Percentiles rank a stretch among this genome's conserved stretches.
Evolutionary conservation across 1,140 invertebrate species (phyloP).

Genomic region (Wiebesia pumilae): DNA sequence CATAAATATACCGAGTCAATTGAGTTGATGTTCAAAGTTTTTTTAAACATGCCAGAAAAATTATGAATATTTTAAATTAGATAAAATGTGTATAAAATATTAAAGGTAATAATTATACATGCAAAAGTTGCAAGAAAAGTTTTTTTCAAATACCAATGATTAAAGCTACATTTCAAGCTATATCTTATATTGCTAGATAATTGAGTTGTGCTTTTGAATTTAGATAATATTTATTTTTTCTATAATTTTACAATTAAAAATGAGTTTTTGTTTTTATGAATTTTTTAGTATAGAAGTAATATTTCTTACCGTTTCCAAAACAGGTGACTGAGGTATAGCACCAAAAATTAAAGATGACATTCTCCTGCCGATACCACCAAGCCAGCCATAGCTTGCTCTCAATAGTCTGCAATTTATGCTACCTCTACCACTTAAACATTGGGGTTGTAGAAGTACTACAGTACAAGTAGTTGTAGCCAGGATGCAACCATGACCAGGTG

Average conservation of each 20-base stretch:
- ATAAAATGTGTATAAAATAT: too few species aligned
- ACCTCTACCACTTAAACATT: constrained; percentile 78
- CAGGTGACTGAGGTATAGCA: constrained; percentile 81
- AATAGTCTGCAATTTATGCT: constrained; percentile 83
- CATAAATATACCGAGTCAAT: too few species aligned
- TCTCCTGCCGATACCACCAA: constrained; percentile 89
- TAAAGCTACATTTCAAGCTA: too few species aligned
- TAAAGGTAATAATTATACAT: too few species aligned
- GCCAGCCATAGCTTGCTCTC: constrained; percentile 87
- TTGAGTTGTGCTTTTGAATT: too few species aligned
- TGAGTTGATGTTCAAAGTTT: too few species aligned
- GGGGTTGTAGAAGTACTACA: constrained; percentile 84
- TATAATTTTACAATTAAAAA: neutral
- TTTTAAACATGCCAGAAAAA: too few species aligned
- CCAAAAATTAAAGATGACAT: constrained; percentile 93
- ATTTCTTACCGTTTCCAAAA: constrained; percentile 84
- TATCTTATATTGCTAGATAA: too few species aligned
- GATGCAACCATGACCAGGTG: constrained; percentile 85
- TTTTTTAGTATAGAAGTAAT: neutral
- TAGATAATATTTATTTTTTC: neutral
- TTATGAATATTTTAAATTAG: too few species aligned
- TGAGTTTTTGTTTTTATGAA: too few species aligned
- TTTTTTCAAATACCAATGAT: too few species aligned
- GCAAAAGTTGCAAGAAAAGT: too few species aligned
- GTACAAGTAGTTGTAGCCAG: constrained; percentile 94